Base-by-base conservation (phyloP, 2,113 vertebrate species). In the Himantopus leucocephalus region DNA sequence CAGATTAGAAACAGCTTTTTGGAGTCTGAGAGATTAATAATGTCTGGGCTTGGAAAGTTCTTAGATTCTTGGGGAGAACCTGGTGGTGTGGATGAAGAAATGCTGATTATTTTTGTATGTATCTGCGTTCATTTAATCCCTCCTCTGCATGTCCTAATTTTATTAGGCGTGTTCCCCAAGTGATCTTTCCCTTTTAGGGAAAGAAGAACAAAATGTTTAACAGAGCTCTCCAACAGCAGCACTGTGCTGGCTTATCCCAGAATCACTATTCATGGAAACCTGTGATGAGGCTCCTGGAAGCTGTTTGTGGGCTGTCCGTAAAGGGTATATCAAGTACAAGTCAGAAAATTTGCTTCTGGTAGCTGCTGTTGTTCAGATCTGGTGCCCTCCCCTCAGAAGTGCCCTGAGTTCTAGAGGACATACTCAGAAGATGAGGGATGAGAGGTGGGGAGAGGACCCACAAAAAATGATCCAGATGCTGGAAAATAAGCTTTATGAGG, bases 1-100 rank as follows among this genome's bases (percentile, higher is more conserved):
- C 53, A 89, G 68, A 95, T 95, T 95, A 90, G 89, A 93, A 96
- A 47, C 52, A 91, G 66, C 66, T 82, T 84, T 91, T 89, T 85
- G 62, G 89, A 90, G 39, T 90, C 58, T 72, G 43, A 70, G 47
- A 88, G 21, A 56, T 94, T 34, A 92, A 82, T 91, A 82, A 87
- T 52, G 52, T 87, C 84, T 85, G 66, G 45, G 12, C 7, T 84
- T 84, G 50, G 58, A 95, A 90, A 75, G 39, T 75, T 87, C 52
- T 90, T 56, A 74, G 52, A 60, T 96, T 86, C 47, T 77, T 21
- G 14, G 43, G 37, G 56, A 95, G 56, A 91, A 94, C 56, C 21
- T 78, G 8, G 58, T 90, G 56, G 18, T 0, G 3, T 60, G 52
- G 30, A 79, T 89, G 60, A 81, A 91, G 89, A 94, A 91, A 52